These are phyloP conservation scores for Rhagologus leucostigma DNA, from an alignment of 2,113 vertebrate genomes.

Conservation along the genomic window DNA sequence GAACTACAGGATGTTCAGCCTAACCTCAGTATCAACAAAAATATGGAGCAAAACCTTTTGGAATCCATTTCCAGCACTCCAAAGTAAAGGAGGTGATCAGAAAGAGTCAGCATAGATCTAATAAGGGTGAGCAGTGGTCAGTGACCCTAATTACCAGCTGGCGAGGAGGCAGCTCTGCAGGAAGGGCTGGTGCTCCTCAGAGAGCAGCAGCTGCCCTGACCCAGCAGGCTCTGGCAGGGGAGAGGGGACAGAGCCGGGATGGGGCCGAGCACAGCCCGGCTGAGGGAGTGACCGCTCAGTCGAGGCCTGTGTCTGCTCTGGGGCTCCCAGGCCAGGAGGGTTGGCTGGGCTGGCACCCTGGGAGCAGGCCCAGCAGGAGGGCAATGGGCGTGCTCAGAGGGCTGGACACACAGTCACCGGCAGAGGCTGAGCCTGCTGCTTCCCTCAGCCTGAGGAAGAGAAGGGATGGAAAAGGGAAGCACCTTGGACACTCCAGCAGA, in stretches of 20 bases:
- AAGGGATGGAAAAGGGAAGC: not conserved
- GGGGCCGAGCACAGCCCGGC: not conserved
- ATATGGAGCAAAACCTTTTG: not conserved
- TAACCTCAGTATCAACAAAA: not conserved
- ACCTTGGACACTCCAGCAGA: not conserved
- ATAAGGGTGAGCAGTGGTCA: not conserved
- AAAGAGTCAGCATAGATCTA: not conserved
- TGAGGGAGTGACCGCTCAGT: not conserved
- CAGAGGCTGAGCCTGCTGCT: not conserved
- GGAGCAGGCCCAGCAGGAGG: not conserved
- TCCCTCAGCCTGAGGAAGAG: not conserved
- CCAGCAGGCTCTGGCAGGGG: not conserved
- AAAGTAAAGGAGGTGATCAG: not conserved
- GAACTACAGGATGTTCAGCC: not conserved
- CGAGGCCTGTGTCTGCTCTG: not conserved
- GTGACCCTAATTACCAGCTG: not conserved
- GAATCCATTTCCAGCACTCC: not conserved
- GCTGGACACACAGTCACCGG: not conserved
- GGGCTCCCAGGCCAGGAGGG: not conserved
- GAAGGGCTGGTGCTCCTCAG: not conserved
- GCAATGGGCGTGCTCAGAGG: fast-evolving
- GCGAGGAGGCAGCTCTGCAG: not conserved
- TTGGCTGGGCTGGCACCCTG: not conserved
- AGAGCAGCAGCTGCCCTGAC: not conserved
- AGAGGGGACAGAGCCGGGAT: not conserved